Evolutionary conservation across 2,888 invertebrate genomes (phyloP).

Genomic region (Ligdia adustata): DNA sequence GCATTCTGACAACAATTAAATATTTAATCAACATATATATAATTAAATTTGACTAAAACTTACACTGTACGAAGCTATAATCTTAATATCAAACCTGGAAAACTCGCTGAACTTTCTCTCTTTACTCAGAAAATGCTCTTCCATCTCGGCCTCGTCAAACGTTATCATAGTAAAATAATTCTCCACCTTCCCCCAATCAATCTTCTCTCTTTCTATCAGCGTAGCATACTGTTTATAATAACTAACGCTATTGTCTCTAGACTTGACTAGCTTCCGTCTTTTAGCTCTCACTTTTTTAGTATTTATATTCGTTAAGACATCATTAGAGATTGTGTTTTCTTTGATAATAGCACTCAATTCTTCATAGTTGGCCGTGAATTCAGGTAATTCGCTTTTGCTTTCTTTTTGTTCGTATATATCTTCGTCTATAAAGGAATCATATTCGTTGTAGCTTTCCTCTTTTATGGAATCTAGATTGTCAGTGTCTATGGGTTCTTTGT

Average conservation of each 20-base stretch:
- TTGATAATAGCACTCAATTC: neutral
- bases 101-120: conserved; percentile 31
- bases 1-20: too few species aligned
- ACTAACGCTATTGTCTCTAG: conserved; percentile 22
- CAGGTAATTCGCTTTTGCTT: neutral
- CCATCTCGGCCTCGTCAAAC: conserved; percentile 31
- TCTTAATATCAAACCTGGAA: too few species aligned
- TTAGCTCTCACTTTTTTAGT: conserved; percentile 7
- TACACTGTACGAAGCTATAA: too few species aligned
- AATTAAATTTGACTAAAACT: too few species aligned
- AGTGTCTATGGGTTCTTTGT: neutral
- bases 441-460: conserved; percentile 11
- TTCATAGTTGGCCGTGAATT: neutral
- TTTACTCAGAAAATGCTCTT: conserved; percentile 30
- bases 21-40: too few species aligned
- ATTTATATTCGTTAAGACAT: neutral
- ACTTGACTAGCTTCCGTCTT: conserved; percentile 14
- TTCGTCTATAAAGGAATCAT: conserved; percentile 7
- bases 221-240: conserved; percentile 25
- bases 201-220: conserved; percentile 24
- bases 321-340: neutral
- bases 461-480: conserved; percentile 3
- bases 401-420: conserved; percentile 5
- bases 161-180: conserved; percentile 23
- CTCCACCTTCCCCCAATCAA: conserved; percentile 30